These are phyloP conservation scores for Xanthorhoe spadicearia DNA, from an alignment of 2,888 invertebrate genomes.

Conservation along the genomic window DNA sequence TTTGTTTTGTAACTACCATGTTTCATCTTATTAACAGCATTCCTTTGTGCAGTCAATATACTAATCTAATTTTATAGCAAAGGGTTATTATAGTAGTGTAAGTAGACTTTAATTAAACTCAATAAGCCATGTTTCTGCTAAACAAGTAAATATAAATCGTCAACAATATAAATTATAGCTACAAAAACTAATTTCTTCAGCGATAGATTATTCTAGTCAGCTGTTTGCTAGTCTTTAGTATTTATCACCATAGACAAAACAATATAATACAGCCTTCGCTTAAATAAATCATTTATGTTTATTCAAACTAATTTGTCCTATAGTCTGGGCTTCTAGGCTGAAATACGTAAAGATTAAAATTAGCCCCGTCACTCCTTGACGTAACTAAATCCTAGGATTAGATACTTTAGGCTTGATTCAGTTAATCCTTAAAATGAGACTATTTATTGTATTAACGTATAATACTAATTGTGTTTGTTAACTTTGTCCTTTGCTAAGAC, in stretches of 20 bases:
- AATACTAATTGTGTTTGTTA: slow-evolving; percentile 4
- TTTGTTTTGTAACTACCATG: no score
- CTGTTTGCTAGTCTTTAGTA: neutral
- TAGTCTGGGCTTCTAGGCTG: neutral
- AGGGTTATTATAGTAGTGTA: no score
- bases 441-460: slow-evolving; percentile 4
- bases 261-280: neutral
- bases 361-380: slow-evolving; percentile 1
- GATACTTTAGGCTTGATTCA: neutral
- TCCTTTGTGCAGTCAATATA: no score
- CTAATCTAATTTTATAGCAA: no score
- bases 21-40: no score
- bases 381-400: neutral
- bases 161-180: no score
- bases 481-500: slow-evolving; percentile 9
- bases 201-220: no score
- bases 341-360: neutral
- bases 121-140: no score
- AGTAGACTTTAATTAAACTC: no score
- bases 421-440: neutral
- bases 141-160: no score
- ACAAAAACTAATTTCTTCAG: no score
- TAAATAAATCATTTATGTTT: neutral
- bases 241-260: neutral
- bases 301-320: neutral